Conservation (phyloP, 2,797 vertebrate species). For the Sebastes trivittatus region DNA sequence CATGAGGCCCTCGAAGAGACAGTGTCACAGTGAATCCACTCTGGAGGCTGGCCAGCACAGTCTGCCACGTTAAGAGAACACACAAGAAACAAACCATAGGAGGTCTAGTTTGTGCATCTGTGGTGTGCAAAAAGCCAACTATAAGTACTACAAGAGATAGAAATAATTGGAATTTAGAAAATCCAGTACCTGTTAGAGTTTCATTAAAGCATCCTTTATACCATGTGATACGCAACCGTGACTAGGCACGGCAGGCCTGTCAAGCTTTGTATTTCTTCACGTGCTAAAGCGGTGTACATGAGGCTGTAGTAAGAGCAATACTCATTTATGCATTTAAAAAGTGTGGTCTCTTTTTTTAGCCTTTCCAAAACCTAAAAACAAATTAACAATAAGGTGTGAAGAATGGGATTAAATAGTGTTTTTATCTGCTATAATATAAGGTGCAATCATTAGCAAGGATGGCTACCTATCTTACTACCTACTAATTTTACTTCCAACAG, state of each 20-base stretch:
- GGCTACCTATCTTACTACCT: neutral
- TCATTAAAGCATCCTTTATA: neutral
- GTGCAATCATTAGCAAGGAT: neutral
- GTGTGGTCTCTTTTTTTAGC: neutral
- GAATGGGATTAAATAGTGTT: neutral
- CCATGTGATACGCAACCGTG: neutral
- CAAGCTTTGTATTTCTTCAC: neutral
- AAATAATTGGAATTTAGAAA: neutral
- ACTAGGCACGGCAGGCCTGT: too few species aligned
- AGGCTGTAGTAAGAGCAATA: neutral
- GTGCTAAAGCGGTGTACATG: neutral
- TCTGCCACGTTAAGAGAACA: constrained; percentile 40
- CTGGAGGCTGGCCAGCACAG: constrained; percentile 51
- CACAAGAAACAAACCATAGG: constrained; percentile 40
- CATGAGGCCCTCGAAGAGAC: constrained; percentile 72
- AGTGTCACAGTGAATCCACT: constrained; percentile 76
- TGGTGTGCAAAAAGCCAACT: neutral
- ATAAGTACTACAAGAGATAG: neutral
- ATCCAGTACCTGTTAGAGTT: neutral
- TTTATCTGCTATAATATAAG: neutral
- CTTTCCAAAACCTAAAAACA: neutral
- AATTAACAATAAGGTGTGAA: too few species aligned
- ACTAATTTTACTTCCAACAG: neutral
- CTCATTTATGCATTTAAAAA: too few species aligned
- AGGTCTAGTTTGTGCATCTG: constrained; percentile 26